Conservation (phyloP, 2,888 invertebrate genomes). For the Cerceris ruficornis region DNA sequence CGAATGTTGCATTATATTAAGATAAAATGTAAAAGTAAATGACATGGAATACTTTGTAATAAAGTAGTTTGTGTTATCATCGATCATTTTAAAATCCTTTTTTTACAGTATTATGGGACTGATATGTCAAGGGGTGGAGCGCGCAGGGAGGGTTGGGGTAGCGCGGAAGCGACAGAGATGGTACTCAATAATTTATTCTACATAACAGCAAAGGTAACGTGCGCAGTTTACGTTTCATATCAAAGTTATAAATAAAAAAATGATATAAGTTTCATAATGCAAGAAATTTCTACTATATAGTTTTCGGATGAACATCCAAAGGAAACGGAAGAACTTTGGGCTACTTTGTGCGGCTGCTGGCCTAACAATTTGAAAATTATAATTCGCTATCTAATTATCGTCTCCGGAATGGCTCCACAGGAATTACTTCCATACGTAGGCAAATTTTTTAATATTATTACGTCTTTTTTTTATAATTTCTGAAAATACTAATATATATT, state of each 20-base stretch:
- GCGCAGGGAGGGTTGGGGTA: slow-evolving; percentile 97
- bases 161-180: slow-evolving; percentile 99
- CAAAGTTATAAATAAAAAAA: neutral
- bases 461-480: neutral
- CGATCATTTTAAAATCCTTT: slow-evolving; percentile 12
- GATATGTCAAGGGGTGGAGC: slow-evolving; percentile 86
- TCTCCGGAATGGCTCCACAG: slow-evolving; percentile 98
- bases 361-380: slow-evolving; percentile 98
- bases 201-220: slow-evolving; percentile 94
- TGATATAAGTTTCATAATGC: neutral
- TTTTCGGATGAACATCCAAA: slow-evolving; percentile 98
- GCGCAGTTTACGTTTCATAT: neutral
- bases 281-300: slow-evolving; percentile 82
- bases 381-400: slow-evolving; percentile 96
- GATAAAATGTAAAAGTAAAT: no score
- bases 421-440: slow-evolving; percentile 95
- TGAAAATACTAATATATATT: slow-evolving; percentile 3
- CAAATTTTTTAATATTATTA: slow-evolving; percentile 63
- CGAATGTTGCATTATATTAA: no score
- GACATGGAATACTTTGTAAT: no score
- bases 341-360: slow-evolving; percentile 97
- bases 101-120: slow-evolving; percentile 82
- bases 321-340: slow-evolving; percentile 98
- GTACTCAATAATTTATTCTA: slow-evolving; percentile 99
- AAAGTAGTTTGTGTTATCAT: neutral